Conservation (phyloP, 2,888 invertebrate genomes). For the Escarpia spicata region DNA sequence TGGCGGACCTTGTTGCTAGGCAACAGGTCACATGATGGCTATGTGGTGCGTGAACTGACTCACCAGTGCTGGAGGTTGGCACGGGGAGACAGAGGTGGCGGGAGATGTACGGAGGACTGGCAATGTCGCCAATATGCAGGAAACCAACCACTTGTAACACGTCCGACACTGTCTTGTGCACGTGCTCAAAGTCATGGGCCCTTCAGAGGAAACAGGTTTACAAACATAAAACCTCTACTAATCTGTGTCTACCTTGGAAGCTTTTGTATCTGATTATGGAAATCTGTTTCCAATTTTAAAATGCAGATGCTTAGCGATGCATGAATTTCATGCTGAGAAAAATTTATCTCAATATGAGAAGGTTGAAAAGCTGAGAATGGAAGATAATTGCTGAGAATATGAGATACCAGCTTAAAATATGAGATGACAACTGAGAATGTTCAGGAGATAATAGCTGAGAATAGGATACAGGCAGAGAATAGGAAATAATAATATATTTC, state of each 20-base stretch:
- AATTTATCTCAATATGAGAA: too few relatives aligned
- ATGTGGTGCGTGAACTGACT: not conserved
- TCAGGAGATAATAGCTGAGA: too few relatives aligned
- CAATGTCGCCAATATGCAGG: conserved; percentile 85
- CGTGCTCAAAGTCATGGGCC: conserved; percentile 32
- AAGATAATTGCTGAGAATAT: too few relatives aligned
- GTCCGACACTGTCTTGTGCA: conserved; percentile 24
- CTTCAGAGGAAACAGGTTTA: conserved; percentile 24
- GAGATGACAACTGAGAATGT: too few relatives aligned
- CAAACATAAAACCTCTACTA: conserved; percentile 21
- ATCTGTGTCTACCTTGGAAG: not conserved
- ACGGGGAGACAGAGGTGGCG: conserved; percentile 86
- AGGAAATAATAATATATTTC: too few relatives aligned
- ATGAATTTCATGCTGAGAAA: too few relatives aligned
- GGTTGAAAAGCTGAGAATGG: too few relatives aligned
- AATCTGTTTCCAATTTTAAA: too few relatives aligned
- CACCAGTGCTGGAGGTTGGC: not conserved
- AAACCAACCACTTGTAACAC: conserved; percentile 88
- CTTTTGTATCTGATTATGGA: too few relatives aligned
- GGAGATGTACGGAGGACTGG: conserved; percentile 90
- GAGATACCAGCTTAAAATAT: too few relatives aligned
- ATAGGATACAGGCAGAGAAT: too few relatives aligned
- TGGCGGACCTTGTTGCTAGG: not conserved
- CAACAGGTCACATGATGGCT: not conserved
- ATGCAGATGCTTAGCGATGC: too few relatives aligned